Conservation (phyloP, 2,113 vertebrate genomes). For the Morone chrysops region DNA sequence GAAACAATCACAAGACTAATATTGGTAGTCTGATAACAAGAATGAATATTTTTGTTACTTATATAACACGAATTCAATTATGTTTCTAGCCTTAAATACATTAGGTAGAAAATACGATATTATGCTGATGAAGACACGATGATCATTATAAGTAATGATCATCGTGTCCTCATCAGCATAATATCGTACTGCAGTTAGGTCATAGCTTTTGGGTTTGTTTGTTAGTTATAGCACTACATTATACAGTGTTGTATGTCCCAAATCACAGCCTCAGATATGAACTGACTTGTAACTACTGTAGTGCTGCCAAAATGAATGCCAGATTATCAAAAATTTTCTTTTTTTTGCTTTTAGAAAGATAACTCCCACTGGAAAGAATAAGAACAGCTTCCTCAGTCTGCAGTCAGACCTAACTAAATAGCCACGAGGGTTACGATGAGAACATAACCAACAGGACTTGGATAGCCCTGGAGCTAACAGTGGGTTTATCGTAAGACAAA, state of each 20-base stretch:
- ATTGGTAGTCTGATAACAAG: neutral
- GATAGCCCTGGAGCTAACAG: conserved; percentile 67
- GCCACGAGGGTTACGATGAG: conserved; percentile 68
- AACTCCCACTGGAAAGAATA: conserved; percentile 55
- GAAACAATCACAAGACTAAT: neutral
- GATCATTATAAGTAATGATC: neutral
- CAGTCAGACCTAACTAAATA: conserved; percentile 70
- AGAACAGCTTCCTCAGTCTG: conserved; percentile 47
- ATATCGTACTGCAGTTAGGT: neutral
- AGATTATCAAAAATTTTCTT: conserved; percentile 29
- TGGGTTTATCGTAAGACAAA: conserved; percentile 74
- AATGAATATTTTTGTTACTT: neutral
- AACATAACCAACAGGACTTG: conserved; percentile 67
- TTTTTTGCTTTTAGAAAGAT: conserved; percentile 34
- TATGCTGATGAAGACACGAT: neutral
- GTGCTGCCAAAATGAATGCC: conserved; percentile 34
- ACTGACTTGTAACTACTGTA: conserved; percentile 6
- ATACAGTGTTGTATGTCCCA: neutral
- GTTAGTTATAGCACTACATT: neutral
- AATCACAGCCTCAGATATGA: conserved; percentile 11
- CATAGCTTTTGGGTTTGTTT: conserved; percentile 18
- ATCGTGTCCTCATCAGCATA: too few species aligned
- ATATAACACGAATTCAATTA: neutral
- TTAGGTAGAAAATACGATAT: neutral
- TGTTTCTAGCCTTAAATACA: neutral